Percentiles rank a stretch among this genome's conserved stretches.
These are phyloP conservation scores for Chaetops frenatus DNA, from an alignment of 2,113 vertebrate species.

Conservation along the genomic window DNA sequence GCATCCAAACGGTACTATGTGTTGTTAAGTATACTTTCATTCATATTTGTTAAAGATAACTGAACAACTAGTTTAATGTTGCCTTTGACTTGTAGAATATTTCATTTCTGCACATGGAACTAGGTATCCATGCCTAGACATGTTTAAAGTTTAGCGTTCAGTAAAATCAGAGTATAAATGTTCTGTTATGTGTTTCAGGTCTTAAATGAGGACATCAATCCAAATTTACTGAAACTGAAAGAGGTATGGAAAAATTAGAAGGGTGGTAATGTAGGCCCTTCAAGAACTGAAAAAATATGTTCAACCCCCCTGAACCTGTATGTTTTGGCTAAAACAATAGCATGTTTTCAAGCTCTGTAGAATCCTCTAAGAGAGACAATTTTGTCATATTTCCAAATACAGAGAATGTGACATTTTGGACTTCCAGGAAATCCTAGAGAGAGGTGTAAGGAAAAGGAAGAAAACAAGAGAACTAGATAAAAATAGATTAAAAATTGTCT, in stretches of 20 bases:
- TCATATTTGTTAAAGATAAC: neutral
- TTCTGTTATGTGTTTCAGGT: conserved; percentile 72
- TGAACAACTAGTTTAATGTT: neutral
- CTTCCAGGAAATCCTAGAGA: neutral
- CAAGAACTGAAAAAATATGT: neutral
- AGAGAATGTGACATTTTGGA: neutral
- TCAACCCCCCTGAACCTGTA: neutral
- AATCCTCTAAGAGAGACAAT: neutral
- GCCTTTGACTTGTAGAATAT: neutral
- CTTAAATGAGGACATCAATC: conserved; percentile 90
- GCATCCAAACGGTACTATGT: conserved; percentile 80
- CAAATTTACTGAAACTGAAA: conserved; percentile 88
- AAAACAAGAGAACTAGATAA: neutral
- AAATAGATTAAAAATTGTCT: neutral
- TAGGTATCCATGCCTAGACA: neutral
- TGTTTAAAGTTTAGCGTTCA: neutral
- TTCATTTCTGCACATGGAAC: neutral
- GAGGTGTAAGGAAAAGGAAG: neutral
- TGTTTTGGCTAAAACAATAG: neutral
- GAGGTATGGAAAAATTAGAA: conserved; percentile 72
- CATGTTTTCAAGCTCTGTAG: neutral
- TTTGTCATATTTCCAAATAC: neutral
- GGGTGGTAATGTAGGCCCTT: neutral
- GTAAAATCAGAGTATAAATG: neutral
- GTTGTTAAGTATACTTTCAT: neutral